These are phyloP conservation scores for Ophiothrix spiculata DNA, from an alignment of 35 echinoderm and acorn worm genomes.

Conservation along the genomic window DNA sequence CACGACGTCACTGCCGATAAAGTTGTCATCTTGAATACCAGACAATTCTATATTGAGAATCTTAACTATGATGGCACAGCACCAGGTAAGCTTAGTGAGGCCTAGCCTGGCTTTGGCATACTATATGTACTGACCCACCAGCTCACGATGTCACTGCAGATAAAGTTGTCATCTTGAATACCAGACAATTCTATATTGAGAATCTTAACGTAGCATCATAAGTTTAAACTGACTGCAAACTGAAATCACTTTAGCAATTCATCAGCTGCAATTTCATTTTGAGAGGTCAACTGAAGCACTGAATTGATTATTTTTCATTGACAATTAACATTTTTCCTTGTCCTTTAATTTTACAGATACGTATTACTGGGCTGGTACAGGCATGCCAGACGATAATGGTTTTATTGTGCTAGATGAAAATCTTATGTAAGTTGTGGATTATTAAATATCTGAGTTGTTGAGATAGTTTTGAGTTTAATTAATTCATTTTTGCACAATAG, in stretches of 20 bases:
- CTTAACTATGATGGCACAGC: constrained; percentile 10
- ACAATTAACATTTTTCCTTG: no score
- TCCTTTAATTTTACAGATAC: not conserved
- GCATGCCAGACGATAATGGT: not conserved
- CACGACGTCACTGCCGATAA: not conserved
- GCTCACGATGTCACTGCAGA: not conserved
- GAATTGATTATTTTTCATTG: no score
- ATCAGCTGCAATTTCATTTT: no score
- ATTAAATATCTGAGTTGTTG: no score
- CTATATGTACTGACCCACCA: not conserved
- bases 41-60: not conserved
- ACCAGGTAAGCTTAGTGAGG: constrained; percentile 30
- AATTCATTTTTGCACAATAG: no score
- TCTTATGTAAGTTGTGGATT: not conserved
- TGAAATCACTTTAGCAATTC: no score
- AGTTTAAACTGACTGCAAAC: no score
- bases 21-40: not conserved
- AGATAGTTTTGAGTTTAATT: no score
- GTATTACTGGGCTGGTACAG: not conserved
- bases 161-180: not conserved
- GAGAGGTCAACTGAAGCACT: no score
- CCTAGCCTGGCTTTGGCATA: not conserved
- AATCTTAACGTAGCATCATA: no score
- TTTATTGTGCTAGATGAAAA: not conserved
- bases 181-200: not conserved